Percentiles rank a stretch among this genome's conserved stretches.
These are phyloP conservation scores for Lateolabrax maculatus DNA, from an alignment of 2,797 vertebrate genomes.

Conservation along the genomic window DNA sequence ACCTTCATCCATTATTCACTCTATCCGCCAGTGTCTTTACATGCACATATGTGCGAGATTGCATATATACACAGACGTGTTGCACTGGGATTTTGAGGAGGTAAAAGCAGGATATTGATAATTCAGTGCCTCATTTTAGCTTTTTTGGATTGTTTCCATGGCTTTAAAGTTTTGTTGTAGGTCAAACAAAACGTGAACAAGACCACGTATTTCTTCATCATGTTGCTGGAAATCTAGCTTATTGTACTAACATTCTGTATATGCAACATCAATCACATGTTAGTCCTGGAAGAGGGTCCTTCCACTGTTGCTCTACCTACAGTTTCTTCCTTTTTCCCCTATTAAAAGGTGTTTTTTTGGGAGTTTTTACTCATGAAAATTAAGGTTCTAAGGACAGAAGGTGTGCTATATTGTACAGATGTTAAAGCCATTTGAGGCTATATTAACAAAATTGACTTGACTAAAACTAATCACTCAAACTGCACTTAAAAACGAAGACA, in stretches of 20 bases:
- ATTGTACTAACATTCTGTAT: neutral
- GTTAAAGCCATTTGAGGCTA: neutral
- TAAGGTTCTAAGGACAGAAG: neutral
- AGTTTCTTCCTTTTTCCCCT: neutral
- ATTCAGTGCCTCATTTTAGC: constrained; percentile 61
- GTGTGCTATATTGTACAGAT: neutral
- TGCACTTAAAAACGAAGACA: neutral
- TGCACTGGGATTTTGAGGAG: constrained; percentile 48
- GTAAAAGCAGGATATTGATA: constrained; percentile 71
- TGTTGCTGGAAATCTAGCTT: constrained; percentile 30
- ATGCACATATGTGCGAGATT: constrained; percentile 66
- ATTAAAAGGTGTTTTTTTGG: neutral
- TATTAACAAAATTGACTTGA: neutral
- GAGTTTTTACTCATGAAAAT: neutral
- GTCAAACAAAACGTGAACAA: constrained; percentile 21
- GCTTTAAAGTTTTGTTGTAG: constrained; percentile 31
- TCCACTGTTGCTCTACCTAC: neutral
- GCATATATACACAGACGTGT: constrained; percentile 39
- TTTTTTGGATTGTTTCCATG: constrained; percentile 50
- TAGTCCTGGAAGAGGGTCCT: neutral
- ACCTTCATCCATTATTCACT: constrained; percentile 82
- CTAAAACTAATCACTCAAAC: neutral
- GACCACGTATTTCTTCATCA: constrained; percentile 7
- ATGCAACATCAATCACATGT: neutral
- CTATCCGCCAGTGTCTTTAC: constrained; percentile 71